phyloP scores from a whole-genome alignment of 1,140 invertebrate species.

The Pomacea maculata region DNA sequence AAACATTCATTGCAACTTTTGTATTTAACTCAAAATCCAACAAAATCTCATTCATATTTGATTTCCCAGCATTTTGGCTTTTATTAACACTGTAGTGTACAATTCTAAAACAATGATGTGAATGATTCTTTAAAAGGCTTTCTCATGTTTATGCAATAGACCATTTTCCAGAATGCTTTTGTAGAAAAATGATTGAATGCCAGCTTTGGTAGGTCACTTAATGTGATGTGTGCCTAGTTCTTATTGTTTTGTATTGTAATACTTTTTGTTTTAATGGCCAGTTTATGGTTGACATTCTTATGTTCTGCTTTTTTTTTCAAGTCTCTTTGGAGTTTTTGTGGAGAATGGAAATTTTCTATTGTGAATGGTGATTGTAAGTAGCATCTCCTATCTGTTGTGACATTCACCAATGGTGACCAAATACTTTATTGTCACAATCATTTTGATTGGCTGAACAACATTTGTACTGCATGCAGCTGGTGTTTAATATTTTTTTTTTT shows the following conservation, averaged over 20 bases:
- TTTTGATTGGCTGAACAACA: conserved; percentile 43
- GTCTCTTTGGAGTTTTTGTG: not conserved
- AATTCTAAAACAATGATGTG: no score
- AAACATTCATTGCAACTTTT: no score
- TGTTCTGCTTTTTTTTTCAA: not conserved
- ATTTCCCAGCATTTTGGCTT: no score
- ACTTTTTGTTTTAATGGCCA: not conserved
- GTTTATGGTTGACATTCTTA: not conserved
- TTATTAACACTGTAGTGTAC: no score
- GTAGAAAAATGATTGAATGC: no score
- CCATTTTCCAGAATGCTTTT: no score
- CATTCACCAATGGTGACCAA: no score
- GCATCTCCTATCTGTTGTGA: conserved; percentile 15
- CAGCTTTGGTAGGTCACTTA: no score
- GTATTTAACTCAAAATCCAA: no score
- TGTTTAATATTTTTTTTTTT: conserved; percentile 12
- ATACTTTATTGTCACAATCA: conserved; percentile 17
- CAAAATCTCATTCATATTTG: no score
- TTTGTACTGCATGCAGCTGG: conserved; percentile 1
- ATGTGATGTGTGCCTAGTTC: not conserved
- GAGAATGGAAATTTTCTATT: conserved; percentile 14
- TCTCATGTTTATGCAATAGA: no score
- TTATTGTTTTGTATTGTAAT: not conserved
- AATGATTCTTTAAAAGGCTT: no score
- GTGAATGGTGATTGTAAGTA: conserved; percentile 38